Evolutionary conservation across 1,140 invertebrate species (phyloP), one percentile per base, ranked within the genome.

Genomic region (Megalonaias nervosa): DNA sequence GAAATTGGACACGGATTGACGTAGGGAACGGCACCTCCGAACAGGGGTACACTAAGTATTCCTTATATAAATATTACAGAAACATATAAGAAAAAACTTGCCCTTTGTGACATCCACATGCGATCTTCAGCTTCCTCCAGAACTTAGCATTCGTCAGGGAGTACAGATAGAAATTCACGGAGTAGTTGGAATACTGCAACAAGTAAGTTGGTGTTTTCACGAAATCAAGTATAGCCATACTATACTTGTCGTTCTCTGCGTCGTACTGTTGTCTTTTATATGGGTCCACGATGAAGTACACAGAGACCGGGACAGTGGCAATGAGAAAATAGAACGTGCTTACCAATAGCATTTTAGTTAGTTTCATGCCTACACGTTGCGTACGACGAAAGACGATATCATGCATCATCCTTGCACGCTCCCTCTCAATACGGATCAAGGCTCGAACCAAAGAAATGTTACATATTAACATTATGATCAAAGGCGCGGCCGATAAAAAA

Each of bases 81-180:
- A 48, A 48, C 38, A 48, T 48, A 48, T 0, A 48, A 48, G 1
- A 66, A 66, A 66, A 59, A 56, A 66, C 48, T 73, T 75, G 75
- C 78, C 67, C 75, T 48, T 15, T 62, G 19, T 62, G 61, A 48
- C 68, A 80, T 23, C 69, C 26, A 16, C 75, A 68, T 11, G 75
- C 12, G 1, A 60, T 70, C 57, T 65, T 67, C 11, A 85, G 58
- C 38, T 83, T 93, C 78, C 92, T 92, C 48, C 95, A 91, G 88
- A 97, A 97, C 90, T 95, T 95, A 86, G 95, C 93, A 6, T 95
- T 95, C 80, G 93, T 94, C 72, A 95, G 92, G 86, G 95, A 95
- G 89, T 97, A 97, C 26, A 96, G 91, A 16, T 95, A 92, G 88
- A 97, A 96, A 91, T 96, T 97, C 65, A 96, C 95, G 66, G 94